These are phyloP conservation scores for Apogon hyalosoma DNA, from an alignment of 2,797 vertebrate genomes.

Conservation along the genomic window DNA sequence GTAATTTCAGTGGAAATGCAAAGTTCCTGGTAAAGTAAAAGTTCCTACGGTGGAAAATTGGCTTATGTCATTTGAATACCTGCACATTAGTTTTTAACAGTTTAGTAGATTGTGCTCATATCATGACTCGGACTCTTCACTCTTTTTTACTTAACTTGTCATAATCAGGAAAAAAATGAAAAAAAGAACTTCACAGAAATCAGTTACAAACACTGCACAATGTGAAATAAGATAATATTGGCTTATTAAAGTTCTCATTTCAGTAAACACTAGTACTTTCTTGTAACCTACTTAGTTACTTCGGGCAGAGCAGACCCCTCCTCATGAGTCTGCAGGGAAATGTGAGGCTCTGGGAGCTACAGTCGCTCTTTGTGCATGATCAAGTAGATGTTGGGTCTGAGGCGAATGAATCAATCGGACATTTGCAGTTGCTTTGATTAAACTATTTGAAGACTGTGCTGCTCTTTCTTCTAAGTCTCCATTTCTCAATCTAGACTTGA, in stretches of 20 bases:
- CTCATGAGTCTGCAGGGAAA: neutral
- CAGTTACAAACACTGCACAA: too few species aligned
- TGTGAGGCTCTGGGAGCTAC: neutral
- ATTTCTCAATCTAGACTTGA: neutral
- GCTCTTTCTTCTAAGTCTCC: neutral
- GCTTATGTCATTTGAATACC: too few species aligned
- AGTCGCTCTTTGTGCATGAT: slow-evolving; percentile 2
- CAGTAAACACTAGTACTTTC: neutral
- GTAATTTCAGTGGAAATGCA: too few species aligned
- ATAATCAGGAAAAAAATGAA: too few species aligned
- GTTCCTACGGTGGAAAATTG: too few species aligned
- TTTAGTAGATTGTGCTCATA: too few species aligned
- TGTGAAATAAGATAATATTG: too few species aligned
- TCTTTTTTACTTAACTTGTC: too few species aligned
- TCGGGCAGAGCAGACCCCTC: neutral
- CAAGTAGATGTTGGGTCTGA: neutral
- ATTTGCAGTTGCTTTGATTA: slow-evolving; percentile 1
- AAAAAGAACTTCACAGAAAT: too few species aligned
- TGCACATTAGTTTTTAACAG: too few species aligned
- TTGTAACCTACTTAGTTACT: neutral
- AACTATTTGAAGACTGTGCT: neutral
- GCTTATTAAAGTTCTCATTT: neutral
- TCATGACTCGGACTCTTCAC: too few species aligned
- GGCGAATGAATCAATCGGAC: neutral
- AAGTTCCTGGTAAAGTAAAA: too few species aligned